Base-by-base conservation (phyloP, 2,888 invertebrate genomes). In the Drosophila macrospina region DNA sequence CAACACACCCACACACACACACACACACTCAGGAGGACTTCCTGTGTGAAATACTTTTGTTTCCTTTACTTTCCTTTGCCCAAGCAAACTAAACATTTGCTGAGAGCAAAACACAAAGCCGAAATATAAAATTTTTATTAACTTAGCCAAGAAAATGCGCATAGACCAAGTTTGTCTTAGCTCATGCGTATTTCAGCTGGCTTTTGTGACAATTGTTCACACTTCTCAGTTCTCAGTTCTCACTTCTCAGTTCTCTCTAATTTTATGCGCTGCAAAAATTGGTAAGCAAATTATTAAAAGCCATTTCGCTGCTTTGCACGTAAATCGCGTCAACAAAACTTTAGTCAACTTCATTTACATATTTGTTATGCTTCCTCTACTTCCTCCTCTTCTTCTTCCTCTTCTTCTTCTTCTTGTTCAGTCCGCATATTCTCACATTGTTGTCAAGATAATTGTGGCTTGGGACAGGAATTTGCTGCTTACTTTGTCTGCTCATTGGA, bases 301-400 rank as follows among this genome's bases (percentile, higher is more conserved):
- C 20, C 52, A 72, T 64, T 71, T 65, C 54, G 26, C 44, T 50
- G 59, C 70, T 55, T 59, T 28, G 72, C 72, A 71, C 70, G 73
- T 71, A 71, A 36, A 60, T 71, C 47, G 72, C 41, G 59, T 50
- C 72, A 55, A 51, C 65, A 51, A 72, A 71, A 71, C 50, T 65
- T 72, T 34, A 71, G 45, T 72, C 72, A 60, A 72, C 59, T 60
- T 60, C 37, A 71, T 71, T 71, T 71, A 45, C 73, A 71, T 71
- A 60, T 65, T 65, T n/a, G n/a, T n/a, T n/a, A n/a, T n/a, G n/a
- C n/a, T n/a, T n/a, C n/a, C n/a, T n/a, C n/a, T n/a, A n/a, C n/a
- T n/a, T n/a, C n/a, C n/a, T n/a, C n/a, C n/a, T n/a, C n/a, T n/a
- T n/a, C n/a, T n/a, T n/a, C n/a, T n/a, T n/a, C n/a, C n/a, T n/a